Percentiles rank a stretch among this genome's conserved stretches.
These are phyloP conservation scores for Anoura caudifer DNA, from an alignment of 2,113 vertebrate species.

Conservation along the genomic window DNA sequence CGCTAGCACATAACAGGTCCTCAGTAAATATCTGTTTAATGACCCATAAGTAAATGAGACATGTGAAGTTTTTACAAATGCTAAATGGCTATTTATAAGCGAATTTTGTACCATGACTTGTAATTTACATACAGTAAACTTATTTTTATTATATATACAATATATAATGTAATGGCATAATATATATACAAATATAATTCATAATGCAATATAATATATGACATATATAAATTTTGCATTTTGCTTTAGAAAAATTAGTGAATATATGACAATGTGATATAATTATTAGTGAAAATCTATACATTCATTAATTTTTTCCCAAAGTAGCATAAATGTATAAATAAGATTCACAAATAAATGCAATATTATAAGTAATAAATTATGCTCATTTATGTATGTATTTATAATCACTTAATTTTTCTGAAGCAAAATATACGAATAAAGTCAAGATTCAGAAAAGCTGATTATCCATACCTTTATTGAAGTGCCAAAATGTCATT, in stretches of 20 bases:
- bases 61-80: not conserved
- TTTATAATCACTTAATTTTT: not conserved
- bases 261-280: not conserved
- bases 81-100: not conserved
- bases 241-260: not conserved
- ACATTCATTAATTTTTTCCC: not conserved
- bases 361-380: not conserved
- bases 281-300: not conserved
- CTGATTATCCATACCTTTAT: not conserved
- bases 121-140: not conserved
- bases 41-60: not conserved
- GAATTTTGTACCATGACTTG: not conserved
- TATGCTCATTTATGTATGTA: not conserved
- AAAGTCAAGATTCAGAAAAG: not conserved
- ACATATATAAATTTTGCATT: not conserved
- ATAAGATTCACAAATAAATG: not conserved
- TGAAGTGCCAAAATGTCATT: not conserved
- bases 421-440: not conserved
- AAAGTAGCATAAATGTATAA: not conserved
- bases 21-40: not conserved
- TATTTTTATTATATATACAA: not conserved
- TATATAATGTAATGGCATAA: not conserved
- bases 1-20: not conserved
- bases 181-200: not conserved
- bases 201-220: not conserved